Percentiles rank a stretch among this genome's conserved stretches.
Evolutionary conservation across 2,888 invertebrate species (phyloP).

Genomic region (Trachelus iudaicus): DNA sequence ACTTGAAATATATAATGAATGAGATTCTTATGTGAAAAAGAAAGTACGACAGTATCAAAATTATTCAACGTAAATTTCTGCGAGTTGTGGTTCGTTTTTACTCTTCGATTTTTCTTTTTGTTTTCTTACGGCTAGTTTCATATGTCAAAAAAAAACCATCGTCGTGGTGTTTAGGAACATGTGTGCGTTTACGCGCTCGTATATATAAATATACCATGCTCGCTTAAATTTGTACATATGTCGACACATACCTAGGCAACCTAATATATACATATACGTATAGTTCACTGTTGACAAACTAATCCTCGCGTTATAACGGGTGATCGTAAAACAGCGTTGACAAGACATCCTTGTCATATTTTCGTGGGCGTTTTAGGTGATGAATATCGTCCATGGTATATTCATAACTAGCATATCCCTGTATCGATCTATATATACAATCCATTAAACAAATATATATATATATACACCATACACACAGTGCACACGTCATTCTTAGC

Average conservation of each 20-base stretch:
- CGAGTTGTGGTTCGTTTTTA: neutral
- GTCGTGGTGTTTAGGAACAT: neutral
- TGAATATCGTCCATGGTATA: conserved; percentile 45
- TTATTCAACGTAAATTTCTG: neutral
- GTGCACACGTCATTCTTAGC: neutral
- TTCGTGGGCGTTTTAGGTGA: conserved; percentile 51
- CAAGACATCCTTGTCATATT: conserved; percentile 47
- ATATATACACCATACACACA: neutral
- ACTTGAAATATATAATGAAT: neutral
- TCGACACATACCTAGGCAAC: neutral
- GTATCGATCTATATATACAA: neutral
- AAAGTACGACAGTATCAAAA: neutral
- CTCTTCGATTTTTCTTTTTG: neutral
- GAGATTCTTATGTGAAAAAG: neutral
- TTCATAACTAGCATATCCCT: neutral
- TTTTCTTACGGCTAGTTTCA: neutral
- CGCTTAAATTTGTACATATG: neutral
- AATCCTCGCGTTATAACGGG: conserved; percentile 54
- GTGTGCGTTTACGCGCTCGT: neutral
- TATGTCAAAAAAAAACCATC: neutral
- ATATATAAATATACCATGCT: neutral
- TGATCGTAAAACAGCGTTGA: conserved; percentile 55
- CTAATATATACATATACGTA: neutral
- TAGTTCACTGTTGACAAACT: conserved; percentile 55
- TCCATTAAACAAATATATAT: no score